Evolutionary conservation across 2,797 vertebrate species (phyloP).

Genomic region (Cichlasoma orientale): DNA sequence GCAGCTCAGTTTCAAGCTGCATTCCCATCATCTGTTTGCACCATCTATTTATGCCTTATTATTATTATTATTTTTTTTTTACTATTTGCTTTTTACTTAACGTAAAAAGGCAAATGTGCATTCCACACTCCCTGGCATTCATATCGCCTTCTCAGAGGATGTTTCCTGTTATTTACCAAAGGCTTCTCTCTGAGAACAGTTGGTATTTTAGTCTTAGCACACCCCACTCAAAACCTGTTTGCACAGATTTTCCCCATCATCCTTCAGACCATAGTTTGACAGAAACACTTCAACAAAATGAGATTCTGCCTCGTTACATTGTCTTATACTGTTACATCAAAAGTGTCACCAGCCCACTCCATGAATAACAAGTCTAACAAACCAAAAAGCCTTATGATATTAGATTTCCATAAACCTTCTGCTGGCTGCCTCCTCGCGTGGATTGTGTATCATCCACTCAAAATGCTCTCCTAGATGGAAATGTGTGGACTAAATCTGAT

Average conservation of each 20-base stretch:
- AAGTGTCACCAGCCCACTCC: slow-evolving; percentile 77
- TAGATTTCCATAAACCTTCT: slow-evolving; percentile 79
- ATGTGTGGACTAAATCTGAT: slow-evolving; percentile 80
- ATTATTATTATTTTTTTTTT: slow-evolving; percentile 11
- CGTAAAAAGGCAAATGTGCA: slow-evolving; percentile 39
- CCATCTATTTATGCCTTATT: slow-evolving; percentile 31
- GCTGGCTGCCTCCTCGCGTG: slow-evolving; percentile 65
- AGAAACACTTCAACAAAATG: slow-evolving; percentile 79
- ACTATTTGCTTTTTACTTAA: slow-evolving; percentile 30
- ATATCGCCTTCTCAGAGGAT: slow-evolving; percentile 44
- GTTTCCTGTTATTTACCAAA: slow-evolving; percentile 74
- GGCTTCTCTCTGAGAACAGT: slow-evolving; percentile 70
- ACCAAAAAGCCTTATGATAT: slow-evolving; percentile 76
- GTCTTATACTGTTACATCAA: slow-evolving; percentile 77
- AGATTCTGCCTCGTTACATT: slow-evolving; percentile 79
- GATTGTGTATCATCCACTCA: slow-evolving; percentile 76
- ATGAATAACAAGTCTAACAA: slow-evolving; percentile 77
- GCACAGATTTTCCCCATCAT: slow-evolving; percentile 80
- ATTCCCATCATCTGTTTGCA: slow-evolving; percentile 28
- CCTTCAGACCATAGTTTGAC: slow-evolving; percentile 75
- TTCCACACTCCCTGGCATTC: slow-evolving; percentile 45
- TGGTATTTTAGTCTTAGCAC: slow-evolving; percentile 79
- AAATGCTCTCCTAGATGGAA: slow-evolving; percentile 74
- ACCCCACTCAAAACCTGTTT: slow-evolving; percentile 80
- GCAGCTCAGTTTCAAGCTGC: neutral